Base-by-base conservation (phyloP, 2,113 vertebrate species). In the Notothenia rossii region DNA sequence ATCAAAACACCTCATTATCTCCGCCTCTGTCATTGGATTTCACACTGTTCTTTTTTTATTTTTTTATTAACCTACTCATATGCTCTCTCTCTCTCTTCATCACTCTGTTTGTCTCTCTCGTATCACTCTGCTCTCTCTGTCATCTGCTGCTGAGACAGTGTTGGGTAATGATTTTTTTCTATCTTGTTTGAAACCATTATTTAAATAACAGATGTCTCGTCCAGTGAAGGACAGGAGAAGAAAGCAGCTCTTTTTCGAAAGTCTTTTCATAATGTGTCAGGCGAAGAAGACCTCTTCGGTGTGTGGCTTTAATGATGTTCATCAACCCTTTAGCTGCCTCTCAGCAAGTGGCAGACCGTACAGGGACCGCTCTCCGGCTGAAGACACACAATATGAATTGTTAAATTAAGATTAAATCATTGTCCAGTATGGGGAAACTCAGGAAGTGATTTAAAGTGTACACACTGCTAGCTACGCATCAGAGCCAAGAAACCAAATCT, bases 1-100 rank as follows among this genome's bases (percentile, higher is more conserved):
- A 94, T 95, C 92, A 94, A 95, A 95, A 91, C 79, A 82, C 84
- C 91, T 95, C 92, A 95, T 94, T 94, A 94, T 90, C 90, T 93
- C 88, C 86, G 87, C 84, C 81, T 86, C 84, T 90, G 90, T 92
- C 92, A 87, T 83, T 91, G 89, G 77, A 84, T 93, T 89, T 91
- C 90, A 90, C 58, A 82, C 81, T 76, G 72, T 87, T 87, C 70
- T 88, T 83, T 81, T 82, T 69, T 71, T 80, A 67, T 76, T 84
- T 75, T 80, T 70, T 77, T 72, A 91, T 92, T 90, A 90, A 84
- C 86, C 86, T 84, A 60, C 81, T 88, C 79, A 84, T 82, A 75
- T 56, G 81, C 70, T 84, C 75, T 69, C 75, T 65, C 72, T 65
- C 33, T 87, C 83, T 68, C 83, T 29, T 58, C 51, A 49, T 70